Conservation (phyloP, 2,113 vertebrate species). For the Menidia beryllina region DNA sequence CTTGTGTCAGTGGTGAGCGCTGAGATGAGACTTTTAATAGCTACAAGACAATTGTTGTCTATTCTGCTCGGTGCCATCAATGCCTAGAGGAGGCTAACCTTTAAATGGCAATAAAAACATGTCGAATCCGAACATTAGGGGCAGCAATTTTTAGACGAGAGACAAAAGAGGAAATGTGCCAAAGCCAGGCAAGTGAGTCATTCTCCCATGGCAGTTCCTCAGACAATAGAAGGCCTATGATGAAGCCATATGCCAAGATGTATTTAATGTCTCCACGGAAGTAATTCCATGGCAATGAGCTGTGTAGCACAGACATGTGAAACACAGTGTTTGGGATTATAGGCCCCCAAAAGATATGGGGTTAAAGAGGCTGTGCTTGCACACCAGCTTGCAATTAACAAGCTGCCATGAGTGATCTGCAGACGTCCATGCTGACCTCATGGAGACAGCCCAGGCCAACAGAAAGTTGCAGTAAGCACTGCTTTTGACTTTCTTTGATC, state of each 20-base stretch:
- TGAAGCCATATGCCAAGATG: conserved; percentile 47
- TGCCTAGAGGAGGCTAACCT: conserved; percentile 51
- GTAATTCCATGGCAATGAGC: conserved; percentile 21
- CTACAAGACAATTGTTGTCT: conserved; percentile 26
- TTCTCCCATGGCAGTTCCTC: conserved; percentile 24
- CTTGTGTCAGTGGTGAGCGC: conserved; percentile 11
- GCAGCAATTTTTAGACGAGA: conserved; percentile 39
- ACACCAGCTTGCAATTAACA: too few relatives aligned
- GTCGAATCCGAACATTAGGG: conserved; percentile 55
- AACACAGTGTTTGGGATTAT: conserved; percentile 11
- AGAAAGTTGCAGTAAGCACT: too few relatives aligned
- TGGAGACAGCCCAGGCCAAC: too few relatives aligned
- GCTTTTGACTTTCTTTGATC: too few relatives aligned
- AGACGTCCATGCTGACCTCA: too few relatives aligned
- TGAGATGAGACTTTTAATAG: conserved; percentile 43
- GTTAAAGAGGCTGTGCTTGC: not conserved
- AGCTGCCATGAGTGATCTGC: too few relatives aligned
- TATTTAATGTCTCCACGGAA: conserved; percentile 30
- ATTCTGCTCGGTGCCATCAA: conserved; percentile 49
- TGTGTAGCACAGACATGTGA: conserved; percentile 11
- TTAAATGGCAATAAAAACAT: conserved; percentile 60
- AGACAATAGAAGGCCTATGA: conserved; percentile 51
- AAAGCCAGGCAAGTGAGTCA: conserved; percentile 62
- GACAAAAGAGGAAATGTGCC: conserved; percentile 51
- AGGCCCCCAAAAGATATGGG: conserved; percentile 5